phyloP scores from a whole-genome alignment of 2,888 invertebrate species.

The Eugnorisma glareosa region DNA sequence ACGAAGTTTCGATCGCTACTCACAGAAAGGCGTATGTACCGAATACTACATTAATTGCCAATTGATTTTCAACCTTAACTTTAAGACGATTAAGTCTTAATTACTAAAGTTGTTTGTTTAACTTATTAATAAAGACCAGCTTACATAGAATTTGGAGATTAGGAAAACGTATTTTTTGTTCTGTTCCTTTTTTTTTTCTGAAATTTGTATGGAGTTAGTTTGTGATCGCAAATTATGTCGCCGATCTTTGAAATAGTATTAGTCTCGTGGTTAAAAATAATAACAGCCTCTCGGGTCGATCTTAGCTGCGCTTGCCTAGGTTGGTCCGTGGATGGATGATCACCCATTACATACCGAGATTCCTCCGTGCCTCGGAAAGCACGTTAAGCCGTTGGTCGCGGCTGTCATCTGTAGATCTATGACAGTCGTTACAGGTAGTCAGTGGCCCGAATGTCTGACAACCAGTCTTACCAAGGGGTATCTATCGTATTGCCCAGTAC shows the following conservation, averaged over 20 bases:
- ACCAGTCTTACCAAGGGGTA: too few species aligned
- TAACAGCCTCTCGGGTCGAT: background rate
- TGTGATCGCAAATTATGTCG: slow-evolving; percentile 27
- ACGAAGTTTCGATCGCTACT: slow-evolving; percentile 83
- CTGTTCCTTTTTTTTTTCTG: slow-evolving; percentile 68
- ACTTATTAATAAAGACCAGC: slow-evolving; percentile 86
- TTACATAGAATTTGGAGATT: slow-evolving; percentile 88
- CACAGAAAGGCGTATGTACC: slow-evolving; percentile 78
- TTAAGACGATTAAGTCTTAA: slow-evolving; percentile 49
- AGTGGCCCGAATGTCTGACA: too few species aligned
- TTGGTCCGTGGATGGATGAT: background rate
- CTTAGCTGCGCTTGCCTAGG: background rate
- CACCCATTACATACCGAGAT: too few species aligned
- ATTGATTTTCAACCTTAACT: slow-evolving; percentile 66
- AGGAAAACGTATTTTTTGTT: slow-evolving; percentile 82
- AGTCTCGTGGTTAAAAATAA: background rate
- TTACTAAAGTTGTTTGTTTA: slow-evolving; percentile 70
- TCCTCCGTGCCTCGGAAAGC: too few species aligned
- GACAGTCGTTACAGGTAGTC: too few species aligned
- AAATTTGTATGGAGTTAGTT: slow-evolving; percentile 63
- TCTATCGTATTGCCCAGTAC: too few species aligned
- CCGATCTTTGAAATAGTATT: background rate
- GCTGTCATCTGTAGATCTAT: too few species aligned
- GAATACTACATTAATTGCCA: slow-evolving; percentile 63
- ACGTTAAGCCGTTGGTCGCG: too few species aligned